These are phyloP conservation scores for Gymnosoma rotundatum DNA, from an alignment of 2,888 invertebrate genomes.

Conservation along the genomic window DNA sequence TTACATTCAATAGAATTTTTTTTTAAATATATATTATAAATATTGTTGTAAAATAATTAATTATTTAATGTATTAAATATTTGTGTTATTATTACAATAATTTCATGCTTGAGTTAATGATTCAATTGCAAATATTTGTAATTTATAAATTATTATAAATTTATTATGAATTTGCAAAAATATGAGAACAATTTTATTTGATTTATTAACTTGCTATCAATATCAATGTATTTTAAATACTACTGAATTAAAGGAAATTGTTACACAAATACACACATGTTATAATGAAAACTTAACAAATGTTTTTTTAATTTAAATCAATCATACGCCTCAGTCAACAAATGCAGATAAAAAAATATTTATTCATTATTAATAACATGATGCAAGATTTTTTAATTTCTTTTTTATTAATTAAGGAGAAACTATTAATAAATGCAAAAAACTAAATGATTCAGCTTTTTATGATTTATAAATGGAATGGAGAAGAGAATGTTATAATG, in stretches of 20 bases:
- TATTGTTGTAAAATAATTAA: constrained; percentile 7
- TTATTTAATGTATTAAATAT: constrained; percentile 11
- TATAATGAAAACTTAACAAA: background rate
- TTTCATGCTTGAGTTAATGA: constrained; percentile 32
- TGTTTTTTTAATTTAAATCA: constrained; percentile 27
- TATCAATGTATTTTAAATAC: background rate
- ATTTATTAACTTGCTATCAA: constrained; percentile 25
- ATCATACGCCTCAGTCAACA: constrained; percentile 5
- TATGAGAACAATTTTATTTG: constrained; percentile 1
- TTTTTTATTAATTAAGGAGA: background rate
- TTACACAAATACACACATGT: background rate
- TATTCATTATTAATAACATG: background rate
- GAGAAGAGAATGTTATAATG: too few relatives aligned
- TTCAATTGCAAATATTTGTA: constrained; percentile 28
- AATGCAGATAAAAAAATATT: background rate
- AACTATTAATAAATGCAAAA: too few relatives aligned
- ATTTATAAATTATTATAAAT: background rate
- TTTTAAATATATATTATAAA: too few relatives aligned
- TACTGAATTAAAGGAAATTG: background rate
- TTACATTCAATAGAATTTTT: too few relatives aligned
- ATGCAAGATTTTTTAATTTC: background rate
- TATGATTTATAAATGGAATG: too few relatives aligned
- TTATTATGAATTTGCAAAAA: constrained; percentile 16
- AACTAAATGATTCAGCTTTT: too few relatives aligned
- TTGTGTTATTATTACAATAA: constrained; percentile 20